Conservation (phyloP, 1,140 invertebrate genomes). For the Myzus persicae region DNA sequence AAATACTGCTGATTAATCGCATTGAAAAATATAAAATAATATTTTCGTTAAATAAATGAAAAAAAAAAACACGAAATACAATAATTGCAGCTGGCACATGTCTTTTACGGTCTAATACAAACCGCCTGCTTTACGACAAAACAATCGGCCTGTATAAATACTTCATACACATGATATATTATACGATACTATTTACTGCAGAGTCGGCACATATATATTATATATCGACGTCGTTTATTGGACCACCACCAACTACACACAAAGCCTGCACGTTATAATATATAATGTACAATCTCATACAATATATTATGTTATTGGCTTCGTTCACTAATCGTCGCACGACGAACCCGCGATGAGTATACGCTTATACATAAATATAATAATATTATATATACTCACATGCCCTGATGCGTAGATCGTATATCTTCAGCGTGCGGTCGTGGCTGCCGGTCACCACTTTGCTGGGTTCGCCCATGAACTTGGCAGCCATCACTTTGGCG, state of each 20-base stretch:
- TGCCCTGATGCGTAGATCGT: conserved; percentile 91
- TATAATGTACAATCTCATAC: not conserved
- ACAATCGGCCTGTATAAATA: not conserved
- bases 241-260: conserved; percentile 11
- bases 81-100: not conserved
- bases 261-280: not conserved
- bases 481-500: conserved; percentile 92
- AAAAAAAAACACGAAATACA: not conserved
- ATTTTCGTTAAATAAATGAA: too few relatives aligned
- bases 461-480: conserved; percentile 86
- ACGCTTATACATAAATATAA: not conserved
- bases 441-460: conserved; percentile 94
- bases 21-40: not conserved
- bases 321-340: not conserved
- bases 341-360: not conserved
- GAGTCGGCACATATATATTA: not conserved
- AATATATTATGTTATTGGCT: not conserved
- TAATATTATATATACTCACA: conserved; percentile 74
- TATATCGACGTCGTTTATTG: not conserved
- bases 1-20: not conserved
- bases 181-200: not conserved
- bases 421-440: conserved; percentile 96
- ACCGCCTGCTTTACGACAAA: not conserved
- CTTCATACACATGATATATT: not conserved
- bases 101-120: too few relatives aligned